Evolutionary conservation across 2,888 invertebrate genomes (phyloP).

Genomic region (Dromius quadrimaculatus): DNA sequence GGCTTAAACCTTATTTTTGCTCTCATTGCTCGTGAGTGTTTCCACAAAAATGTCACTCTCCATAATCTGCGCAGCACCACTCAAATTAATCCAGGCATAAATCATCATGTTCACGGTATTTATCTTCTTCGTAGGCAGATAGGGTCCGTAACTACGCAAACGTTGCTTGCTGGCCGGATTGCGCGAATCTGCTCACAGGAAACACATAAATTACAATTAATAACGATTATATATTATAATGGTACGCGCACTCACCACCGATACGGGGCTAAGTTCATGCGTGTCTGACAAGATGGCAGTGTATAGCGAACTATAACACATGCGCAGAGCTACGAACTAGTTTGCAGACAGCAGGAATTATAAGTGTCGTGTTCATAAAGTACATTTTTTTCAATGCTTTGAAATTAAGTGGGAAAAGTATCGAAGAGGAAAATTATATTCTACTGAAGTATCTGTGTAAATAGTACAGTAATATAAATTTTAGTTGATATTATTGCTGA

Average conservation of each 20-base stretch:
- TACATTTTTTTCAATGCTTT: constrained; percentile 6
- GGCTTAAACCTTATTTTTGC: neutral
- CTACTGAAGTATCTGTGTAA: no score
- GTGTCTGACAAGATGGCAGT: neutral
- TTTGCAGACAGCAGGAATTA: constrained; percentile 28
- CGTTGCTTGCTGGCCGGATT: constrained; percentile 13
- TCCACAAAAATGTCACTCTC: constrained; percentile 25
- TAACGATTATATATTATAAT: constrained; percentile 53
- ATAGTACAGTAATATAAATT: no score
- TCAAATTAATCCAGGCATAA: constrained; percentile 29
- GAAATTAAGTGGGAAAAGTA: constrained; percentile 18
- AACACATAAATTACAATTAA: constrained; percentile 53
- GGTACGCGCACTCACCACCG: constrained; percentile 39
- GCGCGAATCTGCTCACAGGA: constrained; percentile 47
- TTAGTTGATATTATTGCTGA: no score
- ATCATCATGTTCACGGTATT: constrained; percentile 19
- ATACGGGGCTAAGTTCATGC: constrained; percentile 15
- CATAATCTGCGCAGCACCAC: constrained; percentile 5
- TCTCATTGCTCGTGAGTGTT: constrained; percentile 6
- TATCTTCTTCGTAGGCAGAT: neutral
- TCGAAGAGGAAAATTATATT: neutral
- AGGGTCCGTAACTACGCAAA: neutral
- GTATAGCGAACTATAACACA: neutral
- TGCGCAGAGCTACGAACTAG: constrained; percentile 1
- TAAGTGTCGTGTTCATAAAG: constrained; percentile 21